A percentile compares a stretch with the other conserved stretches of the same genome.
Evolutionary conservation across 1,140 invertebrate genomes (phyloP).

Genomic region (Ganaspis sp.): DNA sequence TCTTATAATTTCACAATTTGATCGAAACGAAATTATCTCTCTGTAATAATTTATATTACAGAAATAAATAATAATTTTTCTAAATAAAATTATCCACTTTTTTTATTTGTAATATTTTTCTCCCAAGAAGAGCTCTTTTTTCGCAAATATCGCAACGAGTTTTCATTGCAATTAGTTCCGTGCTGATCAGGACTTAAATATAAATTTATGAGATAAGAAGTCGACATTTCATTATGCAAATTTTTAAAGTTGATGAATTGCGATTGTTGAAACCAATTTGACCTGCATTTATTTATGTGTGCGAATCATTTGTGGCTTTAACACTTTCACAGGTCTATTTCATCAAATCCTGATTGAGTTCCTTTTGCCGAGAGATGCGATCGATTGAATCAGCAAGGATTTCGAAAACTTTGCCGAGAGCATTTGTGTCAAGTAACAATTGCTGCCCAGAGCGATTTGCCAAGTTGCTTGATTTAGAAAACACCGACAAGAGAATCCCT

Average conservation of each 20-base stretch:
- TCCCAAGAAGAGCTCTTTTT: background rate
- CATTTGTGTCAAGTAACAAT: slow-evolving; percentile 13
- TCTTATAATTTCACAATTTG: too few species aligned
- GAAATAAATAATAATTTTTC: too few species aligned
- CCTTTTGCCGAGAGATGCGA: slow-evolving; percentile 34
- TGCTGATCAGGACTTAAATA: background rate
- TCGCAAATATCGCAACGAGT: background rate
- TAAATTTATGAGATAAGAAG: slow-evolving; percentile 9
- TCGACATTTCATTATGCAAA: background rate
- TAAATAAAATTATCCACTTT: too few species aligned
- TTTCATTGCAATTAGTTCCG: slow-evolving; percentile 21
- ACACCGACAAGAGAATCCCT: background rate
- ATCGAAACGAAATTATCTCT: too few species aligned
- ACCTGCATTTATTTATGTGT: background rate
- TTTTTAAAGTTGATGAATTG: background rate
- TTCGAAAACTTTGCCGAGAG: background rate
- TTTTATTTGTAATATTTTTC: too few species aligned
- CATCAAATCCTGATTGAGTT: slow-evolving; percentile 40
- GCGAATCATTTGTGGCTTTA: background rate
- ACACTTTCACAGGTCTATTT: slow-evolving; percentile 14
- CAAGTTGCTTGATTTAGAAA: background rate
- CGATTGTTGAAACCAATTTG: background rate
- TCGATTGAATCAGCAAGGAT: slow-evolving; percentile 35
- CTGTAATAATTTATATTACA: too few species aligned
- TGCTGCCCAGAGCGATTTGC: slow-evolving; percentile 5